Evolutionary conservation across 92 coral and sea anemone genomes (phyloP), one percentile per base, ranked within the genome.

Genomic region (Epizoanthus illoricatus): DNA sequence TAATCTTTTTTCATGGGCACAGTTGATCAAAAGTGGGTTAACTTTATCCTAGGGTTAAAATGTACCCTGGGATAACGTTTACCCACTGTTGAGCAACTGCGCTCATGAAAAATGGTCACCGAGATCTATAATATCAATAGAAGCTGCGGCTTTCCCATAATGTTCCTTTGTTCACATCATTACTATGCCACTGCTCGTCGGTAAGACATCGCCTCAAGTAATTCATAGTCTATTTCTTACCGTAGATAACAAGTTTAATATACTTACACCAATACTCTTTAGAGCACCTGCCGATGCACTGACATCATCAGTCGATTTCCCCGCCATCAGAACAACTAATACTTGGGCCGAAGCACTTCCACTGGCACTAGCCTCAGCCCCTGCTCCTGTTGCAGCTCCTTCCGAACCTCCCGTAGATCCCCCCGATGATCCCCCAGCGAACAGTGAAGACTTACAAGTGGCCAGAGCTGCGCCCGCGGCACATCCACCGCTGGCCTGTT

Each of bases 271-370:
- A 72, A 82, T 89, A 69, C 66, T 84, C 76, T 86, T 86, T 64
- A 92, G 68, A 0, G 87, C 86, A 5, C 80, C 81, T 20, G 94
- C 94, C 15, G 86, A 89, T 3, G 86, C 73, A 24, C 88, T 56
- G 47, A 88, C 92, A 71, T 85, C 92, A 62, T 90, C 97, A 0
- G 97, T 82, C 3, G 97, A 92, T 43, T 88, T 88, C 69, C 93
- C 93, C 62, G 97, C 97, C 73, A 92, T 90, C 68, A 92, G 63
- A 43, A 92, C 97, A 23, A 92, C 86, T n/a, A 92, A 84, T 0
- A 92, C 81, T 73, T 84, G 88, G 2, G 93, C 84, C 5, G 89
- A 87, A 3, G 85, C 85, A 62, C 78, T 74, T 60, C 85, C 88
- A 63, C 82, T 63, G 17, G 56, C 69, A 75, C 81, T 45, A 7